Evolutionary conservation across 2,797 vertebrate species (phyloP).

Genomic region (Falco rusticolus): DNA sequence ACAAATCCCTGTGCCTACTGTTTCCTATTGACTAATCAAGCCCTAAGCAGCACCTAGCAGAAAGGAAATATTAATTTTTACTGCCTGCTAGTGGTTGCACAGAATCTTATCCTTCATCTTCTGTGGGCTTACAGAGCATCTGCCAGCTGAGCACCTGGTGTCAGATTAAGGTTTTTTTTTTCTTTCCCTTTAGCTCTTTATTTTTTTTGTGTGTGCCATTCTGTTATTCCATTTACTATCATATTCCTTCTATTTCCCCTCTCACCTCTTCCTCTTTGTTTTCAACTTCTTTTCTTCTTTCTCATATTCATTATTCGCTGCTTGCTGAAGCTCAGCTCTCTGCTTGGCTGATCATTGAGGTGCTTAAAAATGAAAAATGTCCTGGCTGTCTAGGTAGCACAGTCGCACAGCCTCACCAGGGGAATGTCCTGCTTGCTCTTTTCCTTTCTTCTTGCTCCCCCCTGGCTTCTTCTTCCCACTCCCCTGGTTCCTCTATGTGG

Average conservation of each 20-base stretch:
- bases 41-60: background rate
- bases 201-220: background rate
- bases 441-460: background rate
- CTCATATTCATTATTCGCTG: background rate
- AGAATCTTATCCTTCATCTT: background rate
- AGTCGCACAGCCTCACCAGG: background rate
- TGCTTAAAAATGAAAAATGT: background rate
- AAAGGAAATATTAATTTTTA: conserved; percentile 44
- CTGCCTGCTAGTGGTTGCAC: conserved; percentile 61
- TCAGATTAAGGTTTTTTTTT: background rate
- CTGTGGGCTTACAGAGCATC: background rate
- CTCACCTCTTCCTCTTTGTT: background rate
- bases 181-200: background rate
- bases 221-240: background rate
- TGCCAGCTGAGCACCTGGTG: background rate
- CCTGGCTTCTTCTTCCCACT: background rate
- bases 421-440: background rate
- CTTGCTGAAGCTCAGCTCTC: background rate
- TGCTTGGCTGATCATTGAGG: background rate
- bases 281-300: background rate
- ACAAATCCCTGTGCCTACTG: background rate
- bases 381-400: background rate
- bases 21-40: conserved; percentile 1
- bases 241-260: background rate
- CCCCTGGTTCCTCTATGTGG: background rate